Base-by-base conservation (phyloP, 2,113 vertebrate genomes). In the Solea solea region DNA sequence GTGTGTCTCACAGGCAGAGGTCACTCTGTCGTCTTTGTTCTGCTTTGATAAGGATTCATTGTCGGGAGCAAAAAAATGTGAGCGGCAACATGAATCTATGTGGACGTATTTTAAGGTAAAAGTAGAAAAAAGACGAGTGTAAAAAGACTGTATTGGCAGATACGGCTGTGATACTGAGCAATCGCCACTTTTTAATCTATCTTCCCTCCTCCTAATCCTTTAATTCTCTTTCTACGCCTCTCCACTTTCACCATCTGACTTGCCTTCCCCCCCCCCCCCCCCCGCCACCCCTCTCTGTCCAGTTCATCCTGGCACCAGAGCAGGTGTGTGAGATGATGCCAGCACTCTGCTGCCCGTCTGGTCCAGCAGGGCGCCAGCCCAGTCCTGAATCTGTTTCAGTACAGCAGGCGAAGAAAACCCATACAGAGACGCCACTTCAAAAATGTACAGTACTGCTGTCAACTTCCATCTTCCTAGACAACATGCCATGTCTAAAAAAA, bases 291-390 rank as follows among this genome's bases (percentile, higher is more conserved):
- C 21, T 21, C 21, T 21, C 21, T 21, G 21, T 21, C 21, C 21
- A 21, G 21, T 21, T 21, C 21, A 21, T 21, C 21, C 21, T 21
- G 21, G 21, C 21, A 21, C 21, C 21, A 21, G 21, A 21, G 21
- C 21, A 21, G 21, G 21, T 21, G 21, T 12, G 56, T 4, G 5
- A 28, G 34, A 48, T 15, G 27, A 67, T 78, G 74, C 83, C 83
- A 78, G 67, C 55, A 39, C 40, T 82, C 68, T 50, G 81, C 64
- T 56, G 86, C 64, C 78, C 56, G 77, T 90, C 87, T 90, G 88
- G 69, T 87, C 73, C 82, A 57, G 64, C 68, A 52, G 64, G 76
- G 74, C 45, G 6, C 69, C 56, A 42, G 53, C 62, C 21, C 21
- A 21, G 21, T 21, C 60, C 58, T 64, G 76, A 69, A 69, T 65